A percentile compares a stretch with the other conserved stretches of the same genome.
Evolutionary conservation across 1,140 invertebrate genomes (phyloP).

Genomic region (Trichonephila clavipes): DNA sequence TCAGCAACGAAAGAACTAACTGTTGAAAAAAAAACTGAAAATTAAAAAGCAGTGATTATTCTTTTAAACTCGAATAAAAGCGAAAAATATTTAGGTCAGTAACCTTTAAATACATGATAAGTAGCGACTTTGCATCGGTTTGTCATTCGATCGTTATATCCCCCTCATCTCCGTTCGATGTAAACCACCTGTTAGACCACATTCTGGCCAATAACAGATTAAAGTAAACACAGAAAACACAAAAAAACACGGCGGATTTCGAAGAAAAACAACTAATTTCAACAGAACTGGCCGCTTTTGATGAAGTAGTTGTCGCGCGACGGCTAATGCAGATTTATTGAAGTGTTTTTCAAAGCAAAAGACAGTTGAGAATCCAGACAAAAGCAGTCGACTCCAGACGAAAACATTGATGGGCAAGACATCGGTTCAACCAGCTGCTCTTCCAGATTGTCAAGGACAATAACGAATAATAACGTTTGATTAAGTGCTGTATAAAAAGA

Average conservation of each 20-base stretch:
- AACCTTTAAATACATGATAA: no score
- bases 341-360: background rate
- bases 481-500: background rate
- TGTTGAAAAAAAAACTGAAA: no score
- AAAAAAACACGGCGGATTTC: background rate
- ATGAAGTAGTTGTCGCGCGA: background rate
- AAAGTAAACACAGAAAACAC: background rate
- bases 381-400: background rate
- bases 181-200: background rate
- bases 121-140: background rate
- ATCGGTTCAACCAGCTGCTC: background rate
- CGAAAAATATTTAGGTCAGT: no score
- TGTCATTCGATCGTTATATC: background rate
- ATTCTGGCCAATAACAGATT: background rate
- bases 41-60: no score
- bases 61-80: no score
- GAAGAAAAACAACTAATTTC: background rate
- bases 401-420: background rate
- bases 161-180: background rate
- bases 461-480: background rate
- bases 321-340: constrained; percentile 1
- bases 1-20: no score
- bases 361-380: background rate
- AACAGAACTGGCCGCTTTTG: background rate
- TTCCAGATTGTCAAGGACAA: background rate